Evolutionary conservation across 2,113 vertebrate genomes (phyloP), one percentile per base, ranked within the genome.

Genomic region (Eupsittula cactorum): DNA sequence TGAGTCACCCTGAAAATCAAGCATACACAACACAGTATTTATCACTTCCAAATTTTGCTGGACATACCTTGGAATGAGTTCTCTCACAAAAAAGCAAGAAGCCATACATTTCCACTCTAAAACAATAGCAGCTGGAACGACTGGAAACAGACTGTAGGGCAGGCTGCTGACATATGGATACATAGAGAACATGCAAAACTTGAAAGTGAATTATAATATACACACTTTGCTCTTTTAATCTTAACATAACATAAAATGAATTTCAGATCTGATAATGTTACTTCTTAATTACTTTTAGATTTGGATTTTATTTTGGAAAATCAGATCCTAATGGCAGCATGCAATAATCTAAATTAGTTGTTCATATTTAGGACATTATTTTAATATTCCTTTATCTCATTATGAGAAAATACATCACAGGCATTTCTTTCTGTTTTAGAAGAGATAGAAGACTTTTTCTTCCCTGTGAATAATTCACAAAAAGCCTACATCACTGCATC

Each of bases 381-480:
- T 82, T 55, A 91, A 41, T 59, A 92, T 35, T 79, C 2, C 44
- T 90, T 63, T 37, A 86, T 64, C 90, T 91, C 13, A 35, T 39
- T 55, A 92, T 9, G 75, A 6, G 31, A 79, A 71, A 87, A 28
- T 25, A 29, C 3, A 88, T 53, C 33, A 74, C 6, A 46, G 50
- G 21, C 15, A 73, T 78, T 79, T 90, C 15, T 71, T 91, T 89
- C 64, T 13, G 5, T 50, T 91, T 86, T 15, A 79, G 50, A 94
- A 49, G 42, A 71, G 50, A 74, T 27, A 57, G 49, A 86, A 93
- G 70, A 96, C 88, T 91, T 96, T 80, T 82, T 69, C 84, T 62
- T 92, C 75, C 53, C 20, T 90, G 55, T 95, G 82, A 86, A 95
- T 90, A 93, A 94, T 80, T 92, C 90, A 79, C 69, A 91, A 46